Conservation (phyloP, 1,140 invertebrate species). For the Drosophila watanabei region DNA sequence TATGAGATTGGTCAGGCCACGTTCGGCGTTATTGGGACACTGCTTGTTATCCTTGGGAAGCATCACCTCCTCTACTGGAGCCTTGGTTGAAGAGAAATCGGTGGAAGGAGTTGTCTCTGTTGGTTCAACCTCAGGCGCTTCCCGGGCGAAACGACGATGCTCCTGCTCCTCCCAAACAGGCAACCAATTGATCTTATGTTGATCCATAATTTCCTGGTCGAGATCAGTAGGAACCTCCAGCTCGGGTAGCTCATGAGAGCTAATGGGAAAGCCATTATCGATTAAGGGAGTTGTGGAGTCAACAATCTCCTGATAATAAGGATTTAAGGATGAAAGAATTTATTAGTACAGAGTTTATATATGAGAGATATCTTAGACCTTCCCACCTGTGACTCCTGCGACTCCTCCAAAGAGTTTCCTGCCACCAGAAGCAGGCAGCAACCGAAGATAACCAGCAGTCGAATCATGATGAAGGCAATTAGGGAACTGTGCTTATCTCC, state of each 20-base stretch:
- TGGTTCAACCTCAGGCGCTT: neutral
- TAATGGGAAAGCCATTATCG: constrained; percentile 24
- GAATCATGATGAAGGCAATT: constrained; percentile 52
- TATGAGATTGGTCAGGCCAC: constrained; percentile 55
- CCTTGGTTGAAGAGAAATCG: neutral
- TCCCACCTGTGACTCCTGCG: constrained; percentile 18
- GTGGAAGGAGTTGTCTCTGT: too few species aligned
- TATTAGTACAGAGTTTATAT: too few species aligned
- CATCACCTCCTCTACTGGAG: neutral
- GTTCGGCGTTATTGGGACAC: constrained; percentile 34
- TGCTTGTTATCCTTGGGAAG: constrained; percentile 25
- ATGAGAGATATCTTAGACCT: too few species aligned
- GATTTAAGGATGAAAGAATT: neutral
- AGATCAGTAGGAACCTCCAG: constrained; percentile 13
- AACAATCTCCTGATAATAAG: constrained; percentile 3
- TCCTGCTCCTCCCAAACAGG: constrained; percentile 21
- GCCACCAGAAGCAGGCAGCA: constrained; percentile 46
- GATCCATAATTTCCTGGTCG: constrained; percentile 17
- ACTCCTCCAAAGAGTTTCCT: constrained; percentile 14
- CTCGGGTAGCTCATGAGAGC: constrained; percentile 1
- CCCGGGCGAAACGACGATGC: neutral
- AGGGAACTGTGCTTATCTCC: constrained; percentile 37
- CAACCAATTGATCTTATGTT: constrained; percentile 58
- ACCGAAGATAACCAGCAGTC: constrained; percentile 14
- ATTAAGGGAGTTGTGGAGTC: neutral